Conservation (phyloP, 2,888 invertebrate genomes). For the Daptonema setosum region DNA sequence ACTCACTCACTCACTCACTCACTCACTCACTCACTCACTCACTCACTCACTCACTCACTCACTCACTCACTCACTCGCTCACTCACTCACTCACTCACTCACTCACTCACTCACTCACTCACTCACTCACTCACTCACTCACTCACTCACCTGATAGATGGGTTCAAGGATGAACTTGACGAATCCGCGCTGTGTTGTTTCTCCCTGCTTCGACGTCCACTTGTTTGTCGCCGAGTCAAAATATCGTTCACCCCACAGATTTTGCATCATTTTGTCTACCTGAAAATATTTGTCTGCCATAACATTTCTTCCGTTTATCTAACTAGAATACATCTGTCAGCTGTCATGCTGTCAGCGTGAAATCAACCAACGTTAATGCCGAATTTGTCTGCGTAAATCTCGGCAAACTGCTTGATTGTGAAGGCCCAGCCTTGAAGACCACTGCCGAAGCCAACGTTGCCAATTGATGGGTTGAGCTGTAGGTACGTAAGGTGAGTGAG, state of each 20-base stretch:
- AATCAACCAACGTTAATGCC: not conserved
- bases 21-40: conserved; percentile 7
- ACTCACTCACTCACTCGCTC: too few relatives aligned
- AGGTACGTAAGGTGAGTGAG: not conserved
- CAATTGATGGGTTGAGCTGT: conserved; percentile 10
- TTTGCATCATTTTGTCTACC: conserved; percentile 8
- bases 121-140: conserved; percentile 1
- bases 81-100: too few relatives aligned
- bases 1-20: too few relatives aligned
- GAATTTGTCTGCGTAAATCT: conserved; percentile 8
- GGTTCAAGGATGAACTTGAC: conserved; percentile 29
- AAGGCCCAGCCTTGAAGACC: conserved; percentile 15
- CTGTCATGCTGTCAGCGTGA: not conserved
- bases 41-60: conserved; percentile 4
- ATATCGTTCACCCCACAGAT: conserved; percentile 12
- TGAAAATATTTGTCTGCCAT: too few relatives aligned
- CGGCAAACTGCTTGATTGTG: conserved; percentile 12
- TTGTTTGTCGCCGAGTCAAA: conserved; percentile 8
- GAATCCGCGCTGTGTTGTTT: conserved; percentile 24
- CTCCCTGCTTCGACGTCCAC: conserved; percentile 8
- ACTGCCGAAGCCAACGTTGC: conserved; percentile 13
- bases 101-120: too few relatives aligned
- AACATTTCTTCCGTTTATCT: not conserved
- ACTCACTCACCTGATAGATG: conserved; percentile 27
- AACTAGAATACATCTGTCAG: too few relatives aligned